Percentiles rank a stretch among this genome's conserved stretches.
Conservation (phyloP, 2,888 invertebrate species). For the Drosophila macrothrix region DNA sequence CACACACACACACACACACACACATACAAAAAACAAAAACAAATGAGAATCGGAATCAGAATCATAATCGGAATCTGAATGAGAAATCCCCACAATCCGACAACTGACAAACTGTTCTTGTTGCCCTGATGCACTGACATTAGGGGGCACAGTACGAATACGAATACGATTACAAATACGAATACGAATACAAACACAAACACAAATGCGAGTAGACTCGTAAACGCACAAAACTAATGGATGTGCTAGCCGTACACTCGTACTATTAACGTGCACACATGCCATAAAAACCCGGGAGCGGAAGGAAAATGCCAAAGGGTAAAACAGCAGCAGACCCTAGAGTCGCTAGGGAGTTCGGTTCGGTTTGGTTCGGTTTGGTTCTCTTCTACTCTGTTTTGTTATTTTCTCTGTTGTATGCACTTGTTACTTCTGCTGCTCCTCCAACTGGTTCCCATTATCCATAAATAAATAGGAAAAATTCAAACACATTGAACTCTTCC, state of each 20-base stretch:
- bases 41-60: slow-evolving; percentile 57
- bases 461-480: slow-evolving; percentile 58
- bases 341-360: not conserved
- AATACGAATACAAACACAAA: not conserved
- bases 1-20: slow-evolving; percentile 14
- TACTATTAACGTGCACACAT: slow-evolving; percentile 33
- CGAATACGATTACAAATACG: not conserved
- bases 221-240: slow-evolving; percentile 46
- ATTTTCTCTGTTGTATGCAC: slow-evolving; percentile 27
- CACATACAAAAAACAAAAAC: slow-evolving; percentile 24
- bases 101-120: slow-evolving; percentile 34
- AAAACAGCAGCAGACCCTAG: slow-evolving; percentile 26
- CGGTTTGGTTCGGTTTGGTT: not conserved
- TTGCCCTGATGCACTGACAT: slow-evolving; percentile 41
- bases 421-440: slow-evolving; percentile 42
- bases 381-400: not conserved
- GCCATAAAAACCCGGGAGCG: slow-evolving; percentile 45
- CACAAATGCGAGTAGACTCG: slow-evolving; percentile 6
- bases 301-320: slow-evolving; percentile 56
- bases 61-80: slow-evolving; percentile 36
- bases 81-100: slow-evolving; percentile 53
- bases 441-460: slow-evolving; percentile 58
- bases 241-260: slow-evolving; percentile 23
- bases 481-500: slow-evolving; percentile 66
- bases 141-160: slow-evolving; percentile 43